Evolutionary conservation across 1,140 invertebrate species (phyloP), one percentile per base, ranked within the genome.

Genomic region (Eueides isabella): DNA sequence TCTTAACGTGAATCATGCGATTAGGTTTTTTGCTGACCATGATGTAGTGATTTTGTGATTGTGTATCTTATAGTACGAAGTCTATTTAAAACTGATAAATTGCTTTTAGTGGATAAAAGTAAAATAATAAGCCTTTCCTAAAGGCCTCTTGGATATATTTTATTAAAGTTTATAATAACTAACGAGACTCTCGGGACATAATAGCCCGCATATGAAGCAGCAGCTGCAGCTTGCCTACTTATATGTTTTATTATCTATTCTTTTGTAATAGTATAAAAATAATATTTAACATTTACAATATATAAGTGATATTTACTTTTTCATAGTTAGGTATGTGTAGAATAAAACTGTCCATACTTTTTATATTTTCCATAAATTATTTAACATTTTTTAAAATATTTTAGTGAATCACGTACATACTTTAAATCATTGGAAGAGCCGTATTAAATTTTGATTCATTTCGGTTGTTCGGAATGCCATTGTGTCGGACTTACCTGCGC

Each of bases 381-480:
- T 11, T 55, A 55, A 55, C 9, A 12, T 26, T 11, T 55, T 55
- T 55, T 55, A 55, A 23, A 55, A 55, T 11, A 23, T 55, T 55
- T 55, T 55, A 5, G 41, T 55, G 48, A 55, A 55, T 55, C 48
- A 55, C 19, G 48, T 26, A 23, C 9, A 55, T 55, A 55, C 19
- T 55, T 55, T 55, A 55, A 55, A 55, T 55, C 48, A 55, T 44
- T 55, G 48, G 19, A 12, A 55, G 48, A 55, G 23, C 48, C 48
- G 19, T 55, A 71, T 44, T 61, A 70, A 71, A 88, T 82, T 89
- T 90, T 88, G 87, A 90, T 89, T 92, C 85, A 92, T 92, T 89
- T 90, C 82, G 84, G 84, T 89, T 89, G 88, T 77, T 81, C 82
- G 88, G 90, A 90, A 91, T 91, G 89, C 86, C 84, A 90, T 92